phyloP scores from a whole-genome alignment of 2,797 vertebrate genomes.

The Nasua narica region DNA sequence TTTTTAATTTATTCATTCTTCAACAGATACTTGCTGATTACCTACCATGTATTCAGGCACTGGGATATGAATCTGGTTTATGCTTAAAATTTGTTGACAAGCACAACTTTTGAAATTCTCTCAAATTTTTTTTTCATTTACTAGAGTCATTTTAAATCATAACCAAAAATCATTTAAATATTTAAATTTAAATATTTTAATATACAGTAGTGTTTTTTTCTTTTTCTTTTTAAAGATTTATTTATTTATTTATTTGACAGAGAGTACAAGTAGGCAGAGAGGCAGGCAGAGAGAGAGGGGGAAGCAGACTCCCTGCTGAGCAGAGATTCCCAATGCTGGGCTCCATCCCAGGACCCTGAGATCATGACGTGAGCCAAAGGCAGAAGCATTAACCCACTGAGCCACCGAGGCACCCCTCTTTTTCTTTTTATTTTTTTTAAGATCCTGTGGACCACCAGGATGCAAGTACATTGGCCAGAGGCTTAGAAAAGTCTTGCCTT shows the following conservation, averaged over 20 bases:
- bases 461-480: neutral
- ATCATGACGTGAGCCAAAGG: no score
- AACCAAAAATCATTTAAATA: no score
- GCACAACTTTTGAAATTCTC: neutral
- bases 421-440: neutral
- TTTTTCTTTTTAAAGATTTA: neutral
- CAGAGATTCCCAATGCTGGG: no score
- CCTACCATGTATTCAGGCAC: neutral
- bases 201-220: no score
- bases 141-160: neutral
- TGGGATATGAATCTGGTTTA: neutral
- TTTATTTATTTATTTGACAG: no score
- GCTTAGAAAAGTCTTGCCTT: neutral
- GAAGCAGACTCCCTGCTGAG: no score
- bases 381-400: no score
- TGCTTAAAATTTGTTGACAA: neutral
- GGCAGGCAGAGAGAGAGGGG: no score
- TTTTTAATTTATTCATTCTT: neutral
- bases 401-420: no score
- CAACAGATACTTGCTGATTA: neutral
- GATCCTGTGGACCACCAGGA: neutral
- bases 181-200: neutral
- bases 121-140: neutral
- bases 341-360: no score
- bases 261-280: no score